Conservation (phyloP, 2,888 invertebrate species). For the Drosophila neonasuta region DNA sequence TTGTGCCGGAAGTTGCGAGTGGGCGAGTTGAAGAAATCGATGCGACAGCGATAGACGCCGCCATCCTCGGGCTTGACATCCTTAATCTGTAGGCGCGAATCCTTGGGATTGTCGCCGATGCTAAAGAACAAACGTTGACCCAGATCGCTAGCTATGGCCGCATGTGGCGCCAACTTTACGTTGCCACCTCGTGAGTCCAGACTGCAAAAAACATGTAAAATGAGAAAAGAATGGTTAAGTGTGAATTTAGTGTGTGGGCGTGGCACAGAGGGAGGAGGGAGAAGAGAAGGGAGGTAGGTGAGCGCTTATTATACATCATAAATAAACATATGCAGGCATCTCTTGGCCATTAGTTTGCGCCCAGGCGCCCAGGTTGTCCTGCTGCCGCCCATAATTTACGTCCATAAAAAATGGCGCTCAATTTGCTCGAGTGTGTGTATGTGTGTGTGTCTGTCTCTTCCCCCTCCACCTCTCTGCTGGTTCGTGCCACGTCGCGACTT, state of each 20-base stretch:
- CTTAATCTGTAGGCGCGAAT: conserved; percentile 88
- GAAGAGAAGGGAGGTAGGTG: not conserved
- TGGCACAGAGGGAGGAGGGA: conserved; percentile 17
- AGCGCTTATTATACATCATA: conserved; percentile 73
- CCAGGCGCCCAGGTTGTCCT: conserved; percentile 45
- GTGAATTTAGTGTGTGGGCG: conserved; percentile 63
- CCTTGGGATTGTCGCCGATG: conserved; percentile 87
- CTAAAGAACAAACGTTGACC: conserved; percentile 89
- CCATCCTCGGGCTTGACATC: conserved; percentile 89
- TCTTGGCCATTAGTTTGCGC: conserved; percentile 60
- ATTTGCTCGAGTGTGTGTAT: conserved; percentile 53
- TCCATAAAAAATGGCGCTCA: conserved; percentile 71
- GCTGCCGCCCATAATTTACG: conserved; percentile 69
- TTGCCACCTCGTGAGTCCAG: conserved; percentile 90
- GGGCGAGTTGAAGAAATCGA: conserved; percentile 94
- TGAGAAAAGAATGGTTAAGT: conserved; percentile 37
- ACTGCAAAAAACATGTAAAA: conserved; percentile 82
- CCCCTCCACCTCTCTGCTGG: not conserved
- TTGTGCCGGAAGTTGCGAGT: conserved; percentile 93
- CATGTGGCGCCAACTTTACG: conserved; percentile 86
- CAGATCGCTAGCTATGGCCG: conserved; percentile 90
- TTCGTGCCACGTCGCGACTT: conserved; percentile 59
- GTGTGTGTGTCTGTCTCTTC: conserved; percentile 8
- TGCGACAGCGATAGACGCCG: conserved; percentile 92
- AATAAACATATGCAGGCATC: conserved; percentile 73